Base-by-base conservation (phyloP, 2,797 vertebrate species). In the Acanthurus tractus region DNA sequence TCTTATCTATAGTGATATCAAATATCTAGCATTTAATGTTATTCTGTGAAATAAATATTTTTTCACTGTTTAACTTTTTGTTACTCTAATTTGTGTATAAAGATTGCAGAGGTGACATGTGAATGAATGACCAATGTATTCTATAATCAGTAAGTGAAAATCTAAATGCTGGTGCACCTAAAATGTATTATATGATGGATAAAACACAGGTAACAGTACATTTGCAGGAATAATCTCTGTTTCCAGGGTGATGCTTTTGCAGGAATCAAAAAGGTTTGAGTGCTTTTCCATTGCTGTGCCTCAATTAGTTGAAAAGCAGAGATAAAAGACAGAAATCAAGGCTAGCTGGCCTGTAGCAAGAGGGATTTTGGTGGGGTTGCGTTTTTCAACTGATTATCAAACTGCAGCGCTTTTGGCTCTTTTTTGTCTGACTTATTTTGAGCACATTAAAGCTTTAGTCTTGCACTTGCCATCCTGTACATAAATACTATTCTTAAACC, bases 281-380 rank as follows among this genome's bases (percentile, higher is more conserved):
- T 40, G 57, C 48, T 73, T 34, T 14, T 48, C 67, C 66, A 23
- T n/a, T 56, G 75, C 46, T 53, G 34, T 2, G 0, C 45, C 29
- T 74, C 69, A 74, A n/a, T 61, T 72, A 62, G 67, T n/a, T 49
- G 55, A 55, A 54, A 58, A 50, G 42, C 13, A 70, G 29, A 73
- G 23, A 74, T 74, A 63, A 61, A 74, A 63, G 61, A 48, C 58
- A 76, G 49, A 74, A 56, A 75, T 65, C 42, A 45, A 68, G 55
- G 14, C 14, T 10, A n/a, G 29, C 48, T 7, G 54, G 29, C 42
- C 29, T 45, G 29, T 11, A 70, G 22, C 13, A 40, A 44, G 40
- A 50, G 57, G 17, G 42, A 53, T 40, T 10, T 40, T 40, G 38
- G 29, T 34, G 29, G 29, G 29, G 29, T 34, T 40, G 38, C 12